Base-by-base conservation (phyloP, 2,113 vertebrate genomes). In the Scophthalmus maximus region DNA sequence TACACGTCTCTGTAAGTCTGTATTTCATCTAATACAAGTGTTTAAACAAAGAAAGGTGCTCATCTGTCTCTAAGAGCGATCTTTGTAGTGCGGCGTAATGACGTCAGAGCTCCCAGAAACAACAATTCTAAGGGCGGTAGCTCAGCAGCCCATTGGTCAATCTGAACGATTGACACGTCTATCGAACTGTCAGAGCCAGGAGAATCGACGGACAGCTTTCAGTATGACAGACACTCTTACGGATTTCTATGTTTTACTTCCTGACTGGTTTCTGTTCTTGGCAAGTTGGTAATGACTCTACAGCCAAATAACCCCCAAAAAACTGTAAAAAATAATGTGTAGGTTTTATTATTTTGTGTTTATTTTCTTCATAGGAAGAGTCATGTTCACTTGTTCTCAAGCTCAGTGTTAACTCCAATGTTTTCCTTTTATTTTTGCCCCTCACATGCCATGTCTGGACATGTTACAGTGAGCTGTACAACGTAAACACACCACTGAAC, bases 331-430 rank as follows among this genome's bases (percentile, higher is more conserved):
- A 29, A 20, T 72, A 57, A 83, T 70, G 70, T 29, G 71, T 53
- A 65, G 64, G 27, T 79, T 83, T 79, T 60, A n/a, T 40, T 30
- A 6, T 67, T 72, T 68, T 55, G n/a, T 52, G 51, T 52, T 73
- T 85, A 63, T 81, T 79, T 84, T 81, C 47, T 61, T 82, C 53
- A 50, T 20, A 77, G 70, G 56, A 52, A 78, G 53, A 65, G 58
- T 61, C 69, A 20, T 80, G 47, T 89, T 87, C 40, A 2, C 79
- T 83, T 82, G 73, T 83, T 71, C 77, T 75, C 32, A 57, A 57
- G 71, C 29, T 47, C 17, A 50, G 60, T 15, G 62, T 82, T 69
- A 81, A 78, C 27, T 65, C 57, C 26, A 57, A 70, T 3, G 12
- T 51, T 71, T 26, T 75, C 71, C 40, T 42, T 46, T 61, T n/a